Conservation (phyloP, 1,140 invertebrate genomes). For the Pogonus chalceus region DNA sequence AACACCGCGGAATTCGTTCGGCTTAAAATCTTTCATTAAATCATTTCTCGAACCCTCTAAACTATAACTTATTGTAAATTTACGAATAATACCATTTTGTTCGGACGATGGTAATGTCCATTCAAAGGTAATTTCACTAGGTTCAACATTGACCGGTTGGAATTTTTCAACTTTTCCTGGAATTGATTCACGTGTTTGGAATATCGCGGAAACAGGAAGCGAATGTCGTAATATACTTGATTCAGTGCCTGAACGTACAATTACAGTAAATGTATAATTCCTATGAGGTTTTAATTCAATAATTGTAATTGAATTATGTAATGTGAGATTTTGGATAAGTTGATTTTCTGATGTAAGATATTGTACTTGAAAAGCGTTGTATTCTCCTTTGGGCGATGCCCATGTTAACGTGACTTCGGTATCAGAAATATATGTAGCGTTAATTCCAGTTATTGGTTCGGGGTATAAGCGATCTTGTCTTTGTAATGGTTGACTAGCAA, state of each 20-base stretch:
- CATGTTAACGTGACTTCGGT: slow-evolving; percentile 71
- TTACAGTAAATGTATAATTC: slow-evolving; percentile 84
- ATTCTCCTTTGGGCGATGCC: slow-evolving; percentile 73
- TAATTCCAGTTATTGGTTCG: slow-evolving; percentile 70
- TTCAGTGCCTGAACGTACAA: slow-evolving; percentile 71
- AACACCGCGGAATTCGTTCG: slow-evolving; percentile 55
- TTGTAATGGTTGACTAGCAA: slow-evolving; percentile 71
- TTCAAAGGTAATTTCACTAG: slow-evolving; percentile 69
- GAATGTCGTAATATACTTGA: slow-evolving; percentile 64
- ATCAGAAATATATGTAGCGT: slow-evolving; percentile 67
- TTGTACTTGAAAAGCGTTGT: slow-evolving; percentile 79
- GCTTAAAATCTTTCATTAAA: slow-evolving; percentile 53
- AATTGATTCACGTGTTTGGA: slow-evolving; percentile 72
- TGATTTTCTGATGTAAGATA: slow-evolving; percentile 57
- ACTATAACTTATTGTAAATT: slow-evolving; percentile 74
- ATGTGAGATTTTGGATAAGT: slow-evolving; percentile 64
- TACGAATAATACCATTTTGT: slow-evolving; percentile 73
- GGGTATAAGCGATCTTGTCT: slow-evolving; percentile 78
- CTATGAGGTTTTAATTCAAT: slow-evolving; percentile 62
- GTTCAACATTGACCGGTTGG: slow-evolving; percentile 64
- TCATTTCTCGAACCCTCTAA: slow-evolving; percentile 44
- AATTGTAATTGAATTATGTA: slow-evolving; percentile 59
- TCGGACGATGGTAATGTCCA: slow-evolving; percentile 69
- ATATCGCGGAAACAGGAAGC: slow-evolving; percentile 66
- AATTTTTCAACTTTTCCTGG: slow-evolving; percentile 70